Conservation (phyloP, 2,888 invertebrate species). For the Ophion ventricosus region DNA sequence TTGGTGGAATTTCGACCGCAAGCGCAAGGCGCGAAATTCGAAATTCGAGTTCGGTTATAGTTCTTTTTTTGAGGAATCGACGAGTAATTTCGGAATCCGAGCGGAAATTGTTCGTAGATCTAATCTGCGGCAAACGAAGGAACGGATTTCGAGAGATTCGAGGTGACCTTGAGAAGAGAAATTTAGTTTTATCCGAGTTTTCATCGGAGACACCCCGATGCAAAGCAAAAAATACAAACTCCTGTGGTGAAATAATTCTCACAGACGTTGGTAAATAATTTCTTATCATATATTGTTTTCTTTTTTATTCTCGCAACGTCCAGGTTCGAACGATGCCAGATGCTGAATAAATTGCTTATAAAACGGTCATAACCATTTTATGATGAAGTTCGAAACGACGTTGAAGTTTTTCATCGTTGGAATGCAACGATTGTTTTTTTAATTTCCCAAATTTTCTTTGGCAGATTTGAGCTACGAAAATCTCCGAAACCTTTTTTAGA, state of each 20-base stretch:
- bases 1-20: background rate
- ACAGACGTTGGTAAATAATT: background rate
- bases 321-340: background rate
- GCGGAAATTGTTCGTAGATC: too few relatives aligned
- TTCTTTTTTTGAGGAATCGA: too few relatives aligned
- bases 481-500: too few relatives aligned
- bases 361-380: background rate
- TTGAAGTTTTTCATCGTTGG: too few relatives aligned
- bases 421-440: too few relatives aligned
- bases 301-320: background rate
- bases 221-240: background rate
- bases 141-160: background rate
- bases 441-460: too few relatives aligned
- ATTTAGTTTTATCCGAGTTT: background rate
- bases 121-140: too few relatives aligned
- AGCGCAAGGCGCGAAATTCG: conserved; percentile 16
- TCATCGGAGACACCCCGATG: background rate
- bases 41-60: background rate
- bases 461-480: too few relatives aligned
- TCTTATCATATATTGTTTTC: background rate
- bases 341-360: background rate
- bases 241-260: background rate
- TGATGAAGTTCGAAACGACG: too few relatives aligned
- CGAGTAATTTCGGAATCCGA: too few relatives aligned
- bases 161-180: background rate